These are phyloP conservation scores for Rostratula benghalensis DNA, from an alignment of 2,113 vertebrate species.

Conservation along the genomic window DNA sequence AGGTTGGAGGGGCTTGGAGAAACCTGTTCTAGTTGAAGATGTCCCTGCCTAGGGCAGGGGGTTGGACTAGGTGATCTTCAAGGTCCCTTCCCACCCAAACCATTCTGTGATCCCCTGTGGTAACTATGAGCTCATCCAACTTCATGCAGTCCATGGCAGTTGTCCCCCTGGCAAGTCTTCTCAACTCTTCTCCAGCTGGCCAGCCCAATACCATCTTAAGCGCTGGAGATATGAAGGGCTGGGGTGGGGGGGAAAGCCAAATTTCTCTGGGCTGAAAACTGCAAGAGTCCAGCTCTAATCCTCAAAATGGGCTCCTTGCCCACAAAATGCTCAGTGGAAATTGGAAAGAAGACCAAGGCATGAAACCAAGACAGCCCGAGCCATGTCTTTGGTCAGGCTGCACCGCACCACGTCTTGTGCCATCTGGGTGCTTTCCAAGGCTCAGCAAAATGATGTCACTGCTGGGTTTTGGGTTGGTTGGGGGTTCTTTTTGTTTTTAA, in stretches of 20 bases:
- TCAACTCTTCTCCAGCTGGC: fast-evolving
- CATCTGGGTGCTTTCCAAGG: neutral
- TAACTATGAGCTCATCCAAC: neutral
- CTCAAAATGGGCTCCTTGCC: neutral
- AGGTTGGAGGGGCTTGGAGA: neutral
- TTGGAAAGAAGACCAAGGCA: neutral
- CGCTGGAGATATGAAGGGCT: neutral
- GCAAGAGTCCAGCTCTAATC: neutral
- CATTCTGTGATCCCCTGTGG: neutral
- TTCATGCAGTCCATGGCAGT: neutral
- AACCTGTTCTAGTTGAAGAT: neutral
- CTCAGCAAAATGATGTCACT: neutral
- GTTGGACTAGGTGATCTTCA: too few species aligned
- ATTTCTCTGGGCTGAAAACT: neutral
- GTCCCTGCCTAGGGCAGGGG: neutral
- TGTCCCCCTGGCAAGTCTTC: neutral
- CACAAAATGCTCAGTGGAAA: neutral
- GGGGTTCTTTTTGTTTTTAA: too few species aligned
- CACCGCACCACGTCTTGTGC: neutral
- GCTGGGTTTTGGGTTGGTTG: neutral
- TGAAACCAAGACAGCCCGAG: fast-evolving
- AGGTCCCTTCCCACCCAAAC: neutral
- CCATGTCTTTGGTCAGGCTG: neutral
- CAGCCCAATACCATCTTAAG: fast-evolving
- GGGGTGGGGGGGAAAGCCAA: neutral